Base-by-base conservation (phyloP, 2,797 vertebrate species). In the Poeciliopsis turneri region DNA sequence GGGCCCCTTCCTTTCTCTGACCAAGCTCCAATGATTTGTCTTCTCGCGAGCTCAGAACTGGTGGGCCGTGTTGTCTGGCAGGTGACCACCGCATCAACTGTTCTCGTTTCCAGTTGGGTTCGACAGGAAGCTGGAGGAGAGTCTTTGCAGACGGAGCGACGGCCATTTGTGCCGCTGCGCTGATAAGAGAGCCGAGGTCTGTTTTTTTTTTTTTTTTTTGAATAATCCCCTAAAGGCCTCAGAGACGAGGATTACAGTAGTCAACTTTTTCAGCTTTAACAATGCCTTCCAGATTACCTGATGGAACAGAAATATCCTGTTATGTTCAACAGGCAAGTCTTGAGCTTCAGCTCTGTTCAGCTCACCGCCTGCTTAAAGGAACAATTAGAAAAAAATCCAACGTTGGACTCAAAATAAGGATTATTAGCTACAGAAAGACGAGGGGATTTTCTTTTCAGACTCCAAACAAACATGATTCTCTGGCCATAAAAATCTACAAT, bases 21-120 rank as follows among this genome's bases (percentile, higher is more conserved):
- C 88, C 90, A 90, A 92, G 90, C 93, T 90, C 87, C 89, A 94
- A 94, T 88, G 80, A 93, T 93, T 90, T 87, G 81, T 87, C 84
- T 92, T 88, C 23, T 28, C 83, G 77, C 70, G 77, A 92, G 86
- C 23, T 55, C 3, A 36, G 61, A 41, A 72, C 55, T 30, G 78
- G 61, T 46, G 36, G 69, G 76, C 7, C 3, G 74, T 74, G 81
- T 80, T 74, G 80, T 84, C 84, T 84, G 82, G 84, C 82, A 88
- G 90, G 82, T 92, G 89, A 87, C 80, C 82, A 61, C 81, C 9
- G 77, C 82, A 77, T 74, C 81, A 86, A 87, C 79, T 85, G 86
- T 80, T 53, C 68, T 72, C 75, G n/a, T 73, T 28, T 53, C 36
- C 39, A 28, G 53, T 45, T 0, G 23, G 0, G 39, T 74, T 69